Base-by-base conservation (phyloP, 2,888 invertebrate species). In the Aelia acuminata region DNA sequence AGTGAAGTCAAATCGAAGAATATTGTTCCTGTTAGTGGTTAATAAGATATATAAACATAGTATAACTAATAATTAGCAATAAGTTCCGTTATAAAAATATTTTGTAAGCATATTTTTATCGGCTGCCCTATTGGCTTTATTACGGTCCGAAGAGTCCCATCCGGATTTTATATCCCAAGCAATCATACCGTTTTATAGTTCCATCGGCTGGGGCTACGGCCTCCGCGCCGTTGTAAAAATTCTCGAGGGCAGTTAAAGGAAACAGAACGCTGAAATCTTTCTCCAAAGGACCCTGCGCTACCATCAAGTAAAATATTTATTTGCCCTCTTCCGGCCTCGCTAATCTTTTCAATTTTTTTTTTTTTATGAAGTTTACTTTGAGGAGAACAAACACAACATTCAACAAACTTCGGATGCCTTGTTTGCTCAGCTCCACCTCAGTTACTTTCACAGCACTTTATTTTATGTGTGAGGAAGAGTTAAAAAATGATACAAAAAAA, bases 361-460 rank as follows among this genome's bases (percentile, higher is more conserved):
- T 63, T 63, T 26, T 63, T 35, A 31, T 63, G 20, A 63, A 31
- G 31, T 63, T 63, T 63, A 31, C 63, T 63, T 63, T 63, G 63
- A 63, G 31, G 18, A 63, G 63, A 63, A 63, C 63, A 63, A 63
- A 63, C 63, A 63, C 63, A 63, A 63, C 31, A 31, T 63, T 63
- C 15, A 63, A 5, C 31, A 5, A 18, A 18, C 63, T 11, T 26
- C 26, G 26, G 26, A 26, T 57, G 57, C 26, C 26, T 5, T 63
- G 63, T 63, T 63, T 63, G 18, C 31, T 63, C 5, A 63, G 18
- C 31, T 35, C 63, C 31, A 63, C 63, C 31, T 31, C 31, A 7
- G 18, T 0, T 26, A 3, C 57, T 57, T 57, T 57, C 57, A 3
- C 3, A 13, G 57, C 57, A 26, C 11, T 57, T 57, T 43, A 57